Base-by-base conservation (phyloP, 2,888 invertebrate species). In the Chorisops tibialis region DNA sequence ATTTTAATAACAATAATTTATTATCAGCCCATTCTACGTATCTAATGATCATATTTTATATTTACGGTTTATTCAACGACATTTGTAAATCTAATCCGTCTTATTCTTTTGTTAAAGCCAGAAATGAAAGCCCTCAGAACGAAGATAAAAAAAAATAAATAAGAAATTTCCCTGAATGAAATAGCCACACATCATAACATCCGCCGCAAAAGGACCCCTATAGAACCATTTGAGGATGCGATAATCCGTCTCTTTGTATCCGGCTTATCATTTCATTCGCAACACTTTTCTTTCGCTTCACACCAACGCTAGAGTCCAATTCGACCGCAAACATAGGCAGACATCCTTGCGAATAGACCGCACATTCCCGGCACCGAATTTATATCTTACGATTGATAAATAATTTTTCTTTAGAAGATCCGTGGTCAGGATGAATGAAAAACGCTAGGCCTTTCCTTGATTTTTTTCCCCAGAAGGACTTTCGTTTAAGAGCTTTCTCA, bases 331-430 rank as follows among this genome's bases (percentile, higher is more conserved):
- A n/a, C 14, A 14, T 11, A 9, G 6, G 9, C 41, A 7, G 1
- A 11, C 41, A 9, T 9, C 43, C 43, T 18, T 18, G 19, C 12
- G 11, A 12, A 39, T 39, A 14, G 12, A 14, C 19, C 43, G 19
- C 43, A 14, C 43, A 12, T 16, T 16, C 7, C 4, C 16, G 9
- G 60, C 59, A 49, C 38, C 51, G 60, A 52, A 63, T 63, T 63
- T 60, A 63, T 59, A 54, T 59, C 47, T 52, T 39, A 41, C 59
- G 59, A 63, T 63, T 63, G 63, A 63, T 63, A 63, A 63, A 63
- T 63, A 63, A 63, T 63, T 63, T 54, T 56, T 56, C 56, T 56
- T 43, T 30, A 7, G 30, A 30, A 16, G 16, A 16, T 18, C 16
- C 18, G 16, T 16, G 43, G 16, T 4, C 14, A 16, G 3, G 43